A percentile compares a stretch with the other conserved stretches of the same genome.
Conservation (phyloP, 2,888 invertebrate genomes). For the Drosophila testacea region DNA sequence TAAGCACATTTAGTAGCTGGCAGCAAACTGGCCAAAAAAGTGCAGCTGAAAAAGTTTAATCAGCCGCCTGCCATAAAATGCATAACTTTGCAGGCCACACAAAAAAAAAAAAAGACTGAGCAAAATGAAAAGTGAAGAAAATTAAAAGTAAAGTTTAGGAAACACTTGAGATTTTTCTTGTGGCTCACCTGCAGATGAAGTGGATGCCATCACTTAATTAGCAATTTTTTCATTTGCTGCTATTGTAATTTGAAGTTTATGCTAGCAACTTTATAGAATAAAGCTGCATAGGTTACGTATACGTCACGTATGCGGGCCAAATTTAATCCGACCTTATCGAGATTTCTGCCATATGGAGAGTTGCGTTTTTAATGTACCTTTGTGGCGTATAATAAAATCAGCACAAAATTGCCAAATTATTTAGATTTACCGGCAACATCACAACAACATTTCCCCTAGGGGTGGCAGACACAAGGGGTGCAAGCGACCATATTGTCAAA, state of each 20-base stretch:
- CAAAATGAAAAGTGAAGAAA: constrained; percentile 13
- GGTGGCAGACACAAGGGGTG: constrained; percentile 12
- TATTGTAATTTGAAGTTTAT: constrained; percentile 22
- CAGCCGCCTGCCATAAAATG: constrained; percentile 65
- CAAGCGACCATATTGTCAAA: constrained; percentile 75
- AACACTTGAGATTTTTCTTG: constrained; percentile 41
- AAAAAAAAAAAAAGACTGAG: constrained; percentile 3
- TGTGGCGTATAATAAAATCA: constrained; percentile 77
- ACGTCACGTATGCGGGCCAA: constrained; percentile 26
- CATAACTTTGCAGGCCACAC: constrained; percentile 50
- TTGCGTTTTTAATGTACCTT: constrained; percentile 67
- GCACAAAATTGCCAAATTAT: constrained; percentile 80
- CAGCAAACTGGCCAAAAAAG: constrained; percentile 33
- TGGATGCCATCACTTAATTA: constrained; percentile 46
- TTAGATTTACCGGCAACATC: constrained; percentile 75
- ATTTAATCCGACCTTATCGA: constrained; percentile 64
- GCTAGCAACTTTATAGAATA: not conserved
- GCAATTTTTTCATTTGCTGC: constrained; percentile 28
- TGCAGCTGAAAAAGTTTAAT: constrained; percentile 72
- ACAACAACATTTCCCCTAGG: constrained; percentile 19
- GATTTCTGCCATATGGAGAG: constrained; percentile 17
- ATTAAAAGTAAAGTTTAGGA: constrained; percentile 32
- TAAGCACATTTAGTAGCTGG: constrained; percentile 51
- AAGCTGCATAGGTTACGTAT: constrained; percentile 32
- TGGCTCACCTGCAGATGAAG: constrained; percentile 12